Evolutionary conservation across 2,888 invertebrate genomes (phyloP).

Genomic region (Phyto melanocephala): DNA sequence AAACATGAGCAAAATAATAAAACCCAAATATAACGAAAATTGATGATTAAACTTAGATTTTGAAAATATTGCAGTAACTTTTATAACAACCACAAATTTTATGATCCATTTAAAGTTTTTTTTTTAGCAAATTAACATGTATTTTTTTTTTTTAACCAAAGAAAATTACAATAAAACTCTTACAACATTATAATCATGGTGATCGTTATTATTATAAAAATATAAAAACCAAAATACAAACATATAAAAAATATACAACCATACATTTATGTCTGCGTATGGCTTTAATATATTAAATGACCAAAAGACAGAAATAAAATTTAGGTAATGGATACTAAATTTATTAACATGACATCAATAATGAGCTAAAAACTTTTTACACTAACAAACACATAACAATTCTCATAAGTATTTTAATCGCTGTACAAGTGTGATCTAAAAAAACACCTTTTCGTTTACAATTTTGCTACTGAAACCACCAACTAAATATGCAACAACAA

Average conservation of each 20-base stretch:
- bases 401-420: neutral
- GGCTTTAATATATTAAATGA: neutral
- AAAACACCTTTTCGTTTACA: conserved; percentile 46
- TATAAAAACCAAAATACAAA: conserved; percentile 13
- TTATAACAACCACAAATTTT: neutral
- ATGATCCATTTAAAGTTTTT: neutral
- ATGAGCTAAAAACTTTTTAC: conserved; percentile 59
- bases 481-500: no score
- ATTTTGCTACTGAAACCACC: neutral
- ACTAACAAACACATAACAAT: neutral
- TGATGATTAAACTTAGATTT: conserved; percentile 27
- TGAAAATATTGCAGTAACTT: conserved; percentile 17
- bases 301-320: conserved; percentile 34
- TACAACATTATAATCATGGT: conserved; percentile 37
- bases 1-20: conserved; percentile 25
- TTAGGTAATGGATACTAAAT: conserved; percentile 64
- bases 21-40: conserved; percentile 1
- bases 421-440: conserved; percentile 24
- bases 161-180: conserved; percentile 1
- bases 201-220: neutral
- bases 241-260: neutral
- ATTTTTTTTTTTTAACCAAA: neutral
- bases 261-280: no score
- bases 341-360: conserved; percentile 72
- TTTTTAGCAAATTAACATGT: conserved; percentile 15